Evolutionary conservation across 2,888 invertebrate species (phyloP).

Genomic region (Archaeoteleia sp.): DNA sequence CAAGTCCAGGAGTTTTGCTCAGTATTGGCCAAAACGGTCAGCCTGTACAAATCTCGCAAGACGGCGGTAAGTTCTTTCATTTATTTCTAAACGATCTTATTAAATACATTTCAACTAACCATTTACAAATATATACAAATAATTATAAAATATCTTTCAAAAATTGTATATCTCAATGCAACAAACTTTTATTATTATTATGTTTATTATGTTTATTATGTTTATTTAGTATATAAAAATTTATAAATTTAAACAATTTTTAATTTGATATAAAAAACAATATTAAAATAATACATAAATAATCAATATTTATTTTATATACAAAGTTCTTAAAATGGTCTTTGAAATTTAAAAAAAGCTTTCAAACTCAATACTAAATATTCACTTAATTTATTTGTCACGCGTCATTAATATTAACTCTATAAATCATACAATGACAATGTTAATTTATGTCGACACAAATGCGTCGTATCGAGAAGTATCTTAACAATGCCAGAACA

Average conservation of each 20-base stretch:
- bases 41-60: conserved; percentile 71
- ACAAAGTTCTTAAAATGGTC: too few relatives aligned
- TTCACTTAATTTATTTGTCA: too few relatives aligned
- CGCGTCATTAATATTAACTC: not conserved
- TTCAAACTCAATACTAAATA: conserved; percentile 1
- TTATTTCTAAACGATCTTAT: not conserved
- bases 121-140: not conserved
- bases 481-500: conserved; percentile 26
- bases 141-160: too few relatives aligned
- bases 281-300: too few relatives aligned
- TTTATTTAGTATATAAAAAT: too few relatives aligned
- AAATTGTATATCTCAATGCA: too few relatives aligned
- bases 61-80: conserved; percentile 62
- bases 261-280: too few relatives aligned
- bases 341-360: too few relatives aligned
- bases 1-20: conserved; percentile 69
- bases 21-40: conserved; percentile 72
- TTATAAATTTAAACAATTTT: too few relatives aligned
- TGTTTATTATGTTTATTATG: too few relatives aligned
- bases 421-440: conserved; percentile 4
- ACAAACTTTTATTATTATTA: too few relatives aligned
- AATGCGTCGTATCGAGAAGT: conserved; percentile 15
- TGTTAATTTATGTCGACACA: conserved; percentile 23
- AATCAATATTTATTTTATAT: too few relatives aligned
- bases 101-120: not conserved